Base-by-base conservation (phyloP, 2,888 invertebrate species). In the Eupithecia exiguata region DNA sequence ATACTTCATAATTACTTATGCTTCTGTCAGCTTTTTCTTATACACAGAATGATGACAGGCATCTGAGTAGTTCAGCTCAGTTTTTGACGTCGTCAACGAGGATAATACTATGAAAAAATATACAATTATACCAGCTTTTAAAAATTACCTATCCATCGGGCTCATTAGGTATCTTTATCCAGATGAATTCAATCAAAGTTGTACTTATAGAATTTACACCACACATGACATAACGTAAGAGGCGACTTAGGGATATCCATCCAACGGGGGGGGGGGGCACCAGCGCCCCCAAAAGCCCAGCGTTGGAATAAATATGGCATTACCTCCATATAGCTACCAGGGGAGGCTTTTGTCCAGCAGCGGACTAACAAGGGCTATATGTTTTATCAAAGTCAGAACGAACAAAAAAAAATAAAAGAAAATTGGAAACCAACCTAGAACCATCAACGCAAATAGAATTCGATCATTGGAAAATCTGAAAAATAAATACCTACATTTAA, bases 401-500 rank as follows among this genome's bases (percentile, higher is more conserved):
- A 53, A 53, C 10, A 53, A 1, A 46, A 61, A 5, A 43, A 6
- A 0, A 16, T 14, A 5, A 30, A 30, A 1, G 30, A n/a, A 49
- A 49, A 49, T 53, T 14, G 4, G 25, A 14, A 58, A 58, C 14
- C 12, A 14, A 12, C 25, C 21, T 9, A 21, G 21, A 58, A 58
- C 14, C 5, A 12, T 25, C 12, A 30, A 35, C 35, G 35, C 62
- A 62, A 62, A 62, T 18, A 62, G 62, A 62, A 62, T 62, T 62
- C 35, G 62, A 62, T 18, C 18, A 16, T 35, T 62, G 35, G 35
- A 62, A 65, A 38, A 5, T 12, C 38, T 21, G 40, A 66, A 38
- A 66, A 66, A 66, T 25, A 40, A n/a, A n/a, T n/a, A n/a, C n/a
- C n/a, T 38, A 61, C 30, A 61, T 65, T 66, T 38, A 66, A 71